These are phyloP conservation scores for Drosophila seguyi DNA, from an alignment of 1,140 invertebrate species.

Conservation along the genomic window DNA sequence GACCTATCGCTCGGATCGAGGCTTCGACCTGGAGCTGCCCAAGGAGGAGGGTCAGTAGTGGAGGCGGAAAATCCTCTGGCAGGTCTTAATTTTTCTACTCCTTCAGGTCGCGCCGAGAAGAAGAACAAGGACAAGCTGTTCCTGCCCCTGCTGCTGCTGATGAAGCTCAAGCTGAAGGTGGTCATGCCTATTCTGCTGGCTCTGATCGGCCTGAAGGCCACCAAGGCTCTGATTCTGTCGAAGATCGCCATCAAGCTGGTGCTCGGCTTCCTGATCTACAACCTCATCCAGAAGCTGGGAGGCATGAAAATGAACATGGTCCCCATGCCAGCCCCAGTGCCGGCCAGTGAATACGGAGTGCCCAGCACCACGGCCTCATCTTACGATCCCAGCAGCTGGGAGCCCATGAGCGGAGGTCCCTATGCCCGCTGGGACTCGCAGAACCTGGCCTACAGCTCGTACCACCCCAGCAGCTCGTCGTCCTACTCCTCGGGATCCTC, in stretches of 20 bases:
- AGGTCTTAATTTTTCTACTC: background rate
- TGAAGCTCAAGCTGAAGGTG: conserved; percentile 93
- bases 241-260: conserved; percentile 92
- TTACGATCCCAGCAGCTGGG: conserved; percentile 89
- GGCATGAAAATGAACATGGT: conserved; percentile 91
- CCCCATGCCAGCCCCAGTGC: conserved; percentile 86
- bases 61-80: conserved; percentile 22
- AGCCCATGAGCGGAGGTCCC: conserved; percentile 88
- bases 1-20: conserved; percentile 89
- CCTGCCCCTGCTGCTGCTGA: conserved; percentile 90
- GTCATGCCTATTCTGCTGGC: conserved; percentile 92
- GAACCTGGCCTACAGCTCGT: conserved; percentile 92
- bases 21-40: conserved; percentile 87
- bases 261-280: conserved; percentile 91
- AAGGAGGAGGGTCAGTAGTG: conserved; percentile 85
- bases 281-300: conserved; percentile 89
- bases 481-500: conserved; percentile 85
- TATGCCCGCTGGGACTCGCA: conserved; percentile 91
- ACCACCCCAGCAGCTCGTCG: conserved; percentile 88
- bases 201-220: conserved; percentile 91
- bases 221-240: conserved; percentile 92
- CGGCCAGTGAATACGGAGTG: conserved; percentile 88
- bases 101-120: conserved; percentile 80
- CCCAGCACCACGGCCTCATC: conserved; percentile 88
- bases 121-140: conserved; percentile 92